Percentiles rank a stretch among this genome's conserved stretches.
phyloP scores from a whole-genome alignment of 2,888 invertebrate genomes.

The Napeogenes inachia region DNA sequence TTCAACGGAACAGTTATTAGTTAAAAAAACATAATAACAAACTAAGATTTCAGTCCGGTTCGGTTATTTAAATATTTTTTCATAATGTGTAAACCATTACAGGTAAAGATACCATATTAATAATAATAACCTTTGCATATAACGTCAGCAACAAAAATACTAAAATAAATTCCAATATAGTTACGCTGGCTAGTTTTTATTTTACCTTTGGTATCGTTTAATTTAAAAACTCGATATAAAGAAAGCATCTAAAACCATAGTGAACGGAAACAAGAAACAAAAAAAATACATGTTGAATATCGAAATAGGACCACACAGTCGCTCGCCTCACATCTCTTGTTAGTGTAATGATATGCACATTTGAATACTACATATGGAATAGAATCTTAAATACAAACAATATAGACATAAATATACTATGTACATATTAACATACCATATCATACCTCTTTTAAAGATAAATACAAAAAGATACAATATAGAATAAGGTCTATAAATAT shows the following conservation, averaged over 20 bases:
- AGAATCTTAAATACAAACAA: background rate
- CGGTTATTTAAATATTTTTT: no score
- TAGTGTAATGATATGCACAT: conserved; percentile 74
- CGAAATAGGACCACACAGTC: conserved; percentile 67
- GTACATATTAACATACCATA: no score
- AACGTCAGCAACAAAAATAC: no score
- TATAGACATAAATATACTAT: background rate
- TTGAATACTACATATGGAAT: conserved; percentile 32
- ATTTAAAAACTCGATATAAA: conserved; percentile 23
- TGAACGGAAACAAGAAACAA: conserved; percentile 40
- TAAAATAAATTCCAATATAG: no score
- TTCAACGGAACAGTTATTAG: background rate
- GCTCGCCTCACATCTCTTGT: conserved; percentile 50
- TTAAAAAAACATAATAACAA: background rate
- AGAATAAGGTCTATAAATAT: no score
- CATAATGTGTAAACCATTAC: no score
- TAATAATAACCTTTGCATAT: no score
- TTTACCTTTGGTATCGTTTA: conserved; percentile 13
- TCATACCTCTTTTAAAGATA: no score
- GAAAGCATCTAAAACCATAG: conserved; percentile 29
- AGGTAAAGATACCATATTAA: no score
- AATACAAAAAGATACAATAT: no score
- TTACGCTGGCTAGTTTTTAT: no score
- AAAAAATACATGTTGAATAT: conserved; percentile 49
- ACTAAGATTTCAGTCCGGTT: no score